Evolutionary conservation across 2,797 vertebrate species (phyloP).

Genomic region (Chrosomus eos): DNA sequence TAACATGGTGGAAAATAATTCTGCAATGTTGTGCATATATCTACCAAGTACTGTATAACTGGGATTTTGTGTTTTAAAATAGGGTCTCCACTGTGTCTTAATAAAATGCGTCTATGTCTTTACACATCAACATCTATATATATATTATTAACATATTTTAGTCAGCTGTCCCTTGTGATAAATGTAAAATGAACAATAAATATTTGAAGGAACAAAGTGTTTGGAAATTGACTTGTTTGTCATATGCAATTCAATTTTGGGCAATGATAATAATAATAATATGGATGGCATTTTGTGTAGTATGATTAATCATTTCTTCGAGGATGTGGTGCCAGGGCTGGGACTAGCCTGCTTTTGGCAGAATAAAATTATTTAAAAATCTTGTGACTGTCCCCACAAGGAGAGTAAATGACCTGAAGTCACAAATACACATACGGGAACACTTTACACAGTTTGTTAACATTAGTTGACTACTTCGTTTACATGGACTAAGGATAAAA

Average conservation of each 20-base stretch:
- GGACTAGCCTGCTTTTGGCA: neutral
- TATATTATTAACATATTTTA: conserved; percentile 78
- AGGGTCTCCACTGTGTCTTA: conserved; percentile 67
- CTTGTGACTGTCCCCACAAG: neutral
- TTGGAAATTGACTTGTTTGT: neutral
- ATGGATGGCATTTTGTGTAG: neutral
- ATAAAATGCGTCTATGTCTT: conserved; percentile 67
- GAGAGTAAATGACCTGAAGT: neutral
- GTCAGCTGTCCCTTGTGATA: conserved; percentile 74
- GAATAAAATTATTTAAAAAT: too few species aligned
- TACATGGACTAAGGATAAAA: neutral
- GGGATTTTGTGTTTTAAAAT: conserved; percentile 57
- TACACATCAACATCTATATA: conserved; percentile 74
- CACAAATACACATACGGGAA: neutral
- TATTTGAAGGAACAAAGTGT: conserved; percentile 56
- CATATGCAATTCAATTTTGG: neutral
- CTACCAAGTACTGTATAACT: conserved; percentile 59
- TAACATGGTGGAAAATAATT: conserved; percentile 31
- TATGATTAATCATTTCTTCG: neutral
- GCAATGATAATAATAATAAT: neutral
- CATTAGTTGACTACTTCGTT: neutral
- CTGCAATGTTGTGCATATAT: conserved; percentile 47
- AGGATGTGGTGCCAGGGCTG: neutral
- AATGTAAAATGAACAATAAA: conserved; percentile 78
- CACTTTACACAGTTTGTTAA: neutral